phyloP scores from a whole-genome alignment of 2,113 vertebrate species.

The Paradoxurus hermaphroditus region DNA sequence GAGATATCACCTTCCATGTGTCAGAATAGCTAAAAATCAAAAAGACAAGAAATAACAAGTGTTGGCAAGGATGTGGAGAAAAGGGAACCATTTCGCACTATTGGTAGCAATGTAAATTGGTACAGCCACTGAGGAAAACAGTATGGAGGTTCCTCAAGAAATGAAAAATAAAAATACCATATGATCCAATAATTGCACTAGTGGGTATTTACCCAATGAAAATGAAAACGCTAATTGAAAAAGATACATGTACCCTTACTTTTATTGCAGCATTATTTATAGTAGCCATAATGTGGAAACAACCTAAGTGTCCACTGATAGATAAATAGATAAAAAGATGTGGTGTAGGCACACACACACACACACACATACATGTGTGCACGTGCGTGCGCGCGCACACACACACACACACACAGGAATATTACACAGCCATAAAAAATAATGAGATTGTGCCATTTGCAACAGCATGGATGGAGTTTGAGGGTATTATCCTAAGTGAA shows the following conservation, averaged over 20 bases:
- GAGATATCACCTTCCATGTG: neutral
- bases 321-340: neutral
- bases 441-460: neutral
- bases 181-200: neutral
- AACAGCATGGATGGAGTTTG: neutral
- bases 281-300: neutral
- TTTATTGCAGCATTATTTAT: neutral
- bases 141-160: neutral
- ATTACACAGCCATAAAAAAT: neutral
- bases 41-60: neutral
- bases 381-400: too few species aligned
- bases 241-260: neutral
- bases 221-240: neutral
- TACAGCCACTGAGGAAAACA: neutral
- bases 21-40: neutral
- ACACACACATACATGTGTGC: accelerated
- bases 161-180: neutral
- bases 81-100: neutral
- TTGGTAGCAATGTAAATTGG: neutral
- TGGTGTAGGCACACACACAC: neutral
- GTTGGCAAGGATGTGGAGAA: neutral
- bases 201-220: neutral
- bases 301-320: neutral
- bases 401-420: neutral
- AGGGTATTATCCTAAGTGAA: neutral